phyloP scores from a whole-genome alignment of 2,888 invertebrate genomes.

The Agriotes lineatus region DNA sequence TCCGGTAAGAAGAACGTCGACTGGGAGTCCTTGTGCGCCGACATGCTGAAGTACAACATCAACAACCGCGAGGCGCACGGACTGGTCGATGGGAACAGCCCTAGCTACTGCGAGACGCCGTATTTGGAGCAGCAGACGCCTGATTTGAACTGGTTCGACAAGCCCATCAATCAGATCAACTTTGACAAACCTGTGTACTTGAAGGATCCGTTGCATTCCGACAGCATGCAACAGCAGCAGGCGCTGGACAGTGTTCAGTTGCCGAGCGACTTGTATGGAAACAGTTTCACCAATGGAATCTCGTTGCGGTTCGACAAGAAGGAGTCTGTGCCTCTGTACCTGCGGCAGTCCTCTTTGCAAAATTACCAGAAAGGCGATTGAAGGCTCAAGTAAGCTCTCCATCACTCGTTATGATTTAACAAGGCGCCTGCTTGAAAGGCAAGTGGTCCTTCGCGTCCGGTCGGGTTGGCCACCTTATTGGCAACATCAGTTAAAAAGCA shows the following conservation, averaged over 20 bases:
- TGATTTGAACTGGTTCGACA: constrained; percentile 61
- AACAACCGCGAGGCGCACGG: neutral
- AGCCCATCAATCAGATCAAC: constrained; percentile 61
- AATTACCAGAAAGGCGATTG: constrained; percentile 15
- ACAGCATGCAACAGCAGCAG: constrained; percentile 1
- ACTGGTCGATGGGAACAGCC: neutral
- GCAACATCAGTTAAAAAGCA: neutral
- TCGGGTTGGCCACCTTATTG: constrained; percentile 2
- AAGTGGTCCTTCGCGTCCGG: neutral
- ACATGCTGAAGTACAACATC: constrained; percentile 19
- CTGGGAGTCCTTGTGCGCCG: constrained; percentile 22
- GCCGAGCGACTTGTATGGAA: neutral
- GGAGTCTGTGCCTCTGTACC: constrained; percentile 68
- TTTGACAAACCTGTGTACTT: constrained; percentile 62
- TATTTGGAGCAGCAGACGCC: constrained; percentile 53
- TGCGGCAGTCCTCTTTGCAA: constrained; percentile 60
- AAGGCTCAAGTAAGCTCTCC: neutral
- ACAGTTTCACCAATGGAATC: constrained; percentile 9
- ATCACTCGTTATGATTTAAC: neutral
- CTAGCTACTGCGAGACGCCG: constrained; percentile 1
- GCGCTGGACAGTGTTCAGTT: neutral
- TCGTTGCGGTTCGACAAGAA: constrained; percentile 39
- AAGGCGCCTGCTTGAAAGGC: constrained; percentile 7
- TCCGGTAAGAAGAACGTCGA: constrained; percentile 2
- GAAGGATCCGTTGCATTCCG: constrained; percentile 50